Evolutionary conservation across 2,888 invertebrate species (phyloP).

Genomic region (Seladonia tumulorum): DNA sequence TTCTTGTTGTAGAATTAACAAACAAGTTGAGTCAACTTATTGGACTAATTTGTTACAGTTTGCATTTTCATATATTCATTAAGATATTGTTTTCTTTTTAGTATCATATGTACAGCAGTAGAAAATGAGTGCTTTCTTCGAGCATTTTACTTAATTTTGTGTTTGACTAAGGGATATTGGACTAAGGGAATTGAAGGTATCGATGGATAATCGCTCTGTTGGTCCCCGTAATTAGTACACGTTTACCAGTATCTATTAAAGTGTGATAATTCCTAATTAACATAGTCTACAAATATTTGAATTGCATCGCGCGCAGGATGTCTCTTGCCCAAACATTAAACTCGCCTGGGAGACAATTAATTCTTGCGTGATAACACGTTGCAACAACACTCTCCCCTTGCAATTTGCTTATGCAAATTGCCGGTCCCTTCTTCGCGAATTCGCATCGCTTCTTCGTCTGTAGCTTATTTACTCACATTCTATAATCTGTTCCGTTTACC

Average conservation of each 20-base stretch:
- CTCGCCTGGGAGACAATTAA: slow-evolving; percentile 1
- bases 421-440: neutral
- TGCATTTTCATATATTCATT: too few species aligned
- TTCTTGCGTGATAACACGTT: neutral
- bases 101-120: neutral
- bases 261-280: neutral
- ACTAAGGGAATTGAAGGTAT: neutral
- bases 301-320: neutral
- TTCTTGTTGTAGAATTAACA: neutral
- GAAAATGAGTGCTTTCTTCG: neutral
- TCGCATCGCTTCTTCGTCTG: neutral
- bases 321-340: neutral
- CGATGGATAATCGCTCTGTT: neutral
- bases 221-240: neutral
- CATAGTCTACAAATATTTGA: neutral
- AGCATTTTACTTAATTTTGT: neutral
- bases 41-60: neutral
- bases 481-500: neutral
- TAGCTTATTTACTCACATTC: neutral
- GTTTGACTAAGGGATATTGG: neutral
- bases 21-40: neutral
- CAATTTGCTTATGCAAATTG: neutral
- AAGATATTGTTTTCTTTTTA: neutral
- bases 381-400: neutral
- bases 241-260: neutral